These are phyloP conservation scores for Synaphobranchus kaupii DNA, from an alignment of 2,797 vertebrate genomes.

Conservation along the genomic window DNA sequence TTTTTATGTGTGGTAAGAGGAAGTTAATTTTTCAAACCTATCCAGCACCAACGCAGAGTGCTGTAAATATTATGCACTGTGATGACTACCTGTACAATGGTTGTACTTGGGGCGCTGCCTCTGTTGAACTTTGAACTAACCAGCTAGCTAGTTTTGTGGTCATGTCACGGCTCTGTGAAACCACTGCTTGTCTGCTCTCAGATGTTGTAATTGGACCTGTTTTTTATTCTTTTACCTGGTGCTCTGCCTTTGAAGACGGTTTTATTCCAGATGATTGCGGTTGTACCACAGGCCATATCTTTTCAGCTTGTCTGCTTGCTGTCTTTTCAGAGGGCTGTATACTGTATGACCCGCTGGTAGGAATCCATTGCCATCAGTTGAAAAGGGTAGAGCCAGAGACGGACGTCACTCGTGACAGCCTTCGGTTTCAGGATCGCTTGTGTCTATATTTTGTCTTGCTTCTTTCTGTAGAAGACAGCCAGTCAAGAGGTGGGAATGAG, in stretches of 20 bases:
- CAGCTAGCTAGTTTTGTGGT: neutral
- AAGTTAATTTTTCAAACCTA: neutral
- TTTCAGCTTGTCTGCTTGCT: neutral
- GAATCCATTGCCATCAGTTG: neutral
- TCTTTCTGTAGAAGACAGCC: too few species aligned
- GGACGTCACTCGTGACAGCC: neutral
- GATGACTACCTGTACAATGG: neutral
- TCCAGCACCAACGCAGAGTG: neutral
- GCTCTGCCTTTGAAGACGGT: neutral
- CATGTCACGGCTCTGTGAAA: neutral
- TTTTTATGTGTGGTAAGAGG: neutral
- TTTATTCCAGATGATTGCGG: neutral
- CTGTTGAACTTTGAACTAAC: neutral
- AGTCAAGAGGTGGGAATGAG: slow-evolving; percentile 1
- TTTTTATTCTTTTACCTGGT: neutral
- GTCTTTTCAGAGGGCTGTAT: neutral
- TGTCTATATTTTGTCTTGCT: too few species aligned
- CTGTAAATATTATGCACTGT: neutral
- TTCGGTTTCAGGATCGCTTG: too few species aligned
- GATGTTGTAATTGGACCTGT: neutral
- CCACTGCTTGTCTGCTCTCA: neutral
- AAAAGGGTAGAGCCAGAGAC: neutral
- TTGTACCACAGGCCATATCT: neutral
- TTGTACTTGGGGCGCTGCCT: neutral
- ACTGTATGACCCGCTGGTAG: neutral